Base-by-base conservation (phyloP, 2,888 invertebrate genomes). In the Rhingia rostrata region DNA sequence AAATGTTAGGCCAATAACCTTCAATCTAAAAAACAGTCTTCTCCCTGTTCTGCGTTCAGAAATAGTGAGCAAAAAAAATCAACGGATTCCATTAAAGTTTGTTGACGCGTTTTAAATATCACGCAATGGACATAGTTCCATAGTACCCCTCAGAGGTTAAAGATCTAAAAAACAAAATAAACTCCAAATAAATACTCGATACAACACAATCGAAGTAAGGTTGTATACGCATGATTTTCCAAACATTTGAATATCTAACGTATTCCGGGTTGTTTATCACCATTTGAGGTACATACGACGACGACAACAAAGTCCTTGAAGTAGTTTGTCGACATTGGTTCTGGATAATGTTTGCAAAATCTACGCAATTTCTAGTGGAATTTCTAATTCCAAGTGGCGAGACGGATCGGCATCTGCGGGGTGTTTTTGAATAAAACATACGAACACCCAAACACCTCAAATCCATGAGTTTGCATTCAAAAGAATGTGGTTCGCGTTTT, bases 301-400 rank as follows among this genome's bases (percentile, higher is more conserved):
- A 39, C 7, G 14, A 63, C 41, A 22, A 54, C 33, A 70, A 70
- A 74, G 66, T 80, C 84, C 84, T 84, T 84, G 84, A 84, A 84
- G 30, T 41, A 79, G 84, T 84, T 84, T 80, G 60, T 80, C 84
- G 84, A 84, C 84, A 1, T 56, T 47, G 53, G 7, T 66, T 64
- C 74, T 74, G 70, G 74, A 61, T 75, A 41, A n/a, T 32, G 60
- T 66, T 80, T 70, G 84, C 84, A 70, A 84, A 84, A 84, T 84
- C 80, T 74, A 80, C 70, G 84, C 84, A 66, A 69, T 53, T 74
- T 60, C 37, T 41, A 35, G 53, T 14, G n/a, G 63, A 78, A 70
- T 70, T 70, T 67, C 67, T n/a, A n/a, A n/a, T n/a, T n/a, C 22
- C 22, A 22, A 22, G 22, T 4, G 51, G 45, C 45, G 14, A 22